A percentile compares a stretch with the other conserved stretches of the same genome.
Conservation (phyloP, 2,888 invertebrate genomes). For the Zygaena filipendulae region DNA sequence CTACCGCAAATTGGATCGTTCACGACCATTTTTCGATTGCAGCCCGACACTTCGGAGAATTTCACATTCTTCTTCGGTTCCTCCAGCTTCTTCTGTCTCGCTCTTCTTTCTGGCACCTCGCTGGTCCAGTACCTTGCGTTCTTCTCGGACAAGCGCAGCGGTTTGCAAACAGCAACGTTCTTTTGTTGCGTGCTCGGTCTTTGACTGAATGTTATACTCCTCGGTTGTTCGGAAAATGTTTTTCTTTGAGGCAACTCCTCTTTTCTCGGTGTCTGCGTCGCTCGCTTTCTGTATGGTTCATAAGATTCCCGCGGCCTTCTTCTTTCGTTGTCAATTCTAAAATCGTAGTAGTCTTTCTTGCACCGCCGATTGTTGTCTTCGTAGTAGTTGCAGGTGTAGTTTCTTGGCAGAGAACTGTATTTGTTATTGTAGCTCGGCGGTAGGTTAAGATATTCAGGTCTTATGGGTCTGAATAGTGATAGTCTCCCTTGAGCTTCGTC, state of each 20-base stretch:
- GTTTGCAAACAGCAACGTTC: slow-evolving; percentile 56
- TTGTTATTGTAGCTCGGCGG: slow-evolving; percentile 47
- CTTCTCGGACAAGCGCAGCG: slow-evolving; percentile 44
- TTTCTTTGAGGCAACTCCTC: slow-evolving; percentile 12
- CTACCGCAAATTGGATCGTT: slow-evolving; percentile 52
- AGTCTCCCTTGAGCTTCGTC: slow-evolving; percentile 57
- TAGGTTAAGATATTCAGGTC: slow-evolving; percentile 57
- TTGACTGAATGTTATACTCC: slow-evolving; percentile 4
- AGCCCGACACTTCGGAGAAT: slow-evolving; percentile 61
- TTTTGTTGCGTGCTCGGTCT: slow-evolving; percentile 25
- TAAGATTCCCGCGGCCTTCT: slow-evolving; percentile 31
- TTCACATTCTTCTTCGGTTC: slow-evolving; percentile 60
- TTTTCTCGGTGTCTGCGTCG: slow-evolving; percentile 19
- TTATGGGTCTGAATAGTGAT: slow-evolving; percentile 57
- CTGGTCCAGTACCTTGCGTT: slow-evolving; percentile 56
- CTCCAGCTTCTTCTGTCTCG: slow-evolving; percentile 36
- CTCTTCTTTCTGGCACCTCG: slow-evolving; percentile 34
- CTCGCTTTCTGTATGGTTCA: slow-evolving; percentile 31
- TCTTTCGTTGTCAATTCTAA: slow-evolving; percentile 46
- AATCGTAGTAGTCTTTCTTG: slow-evolving; percentile 56
- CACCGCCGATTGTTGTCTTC: slow-evolving; percentile 37
- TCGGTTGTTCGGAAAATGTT: slow-evolving; percentile 13
- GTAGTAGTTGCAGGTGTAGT: slow-evolving; percentile 44
- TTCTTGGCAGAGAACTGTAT: slow-evolving; percentile 55
- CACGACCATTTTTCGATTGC: slow-evolving; percentile 54